phyloP scores from a whole-genome alignment of 2,797 vertebrate species.

The Pelobates cultripes region DNA sequence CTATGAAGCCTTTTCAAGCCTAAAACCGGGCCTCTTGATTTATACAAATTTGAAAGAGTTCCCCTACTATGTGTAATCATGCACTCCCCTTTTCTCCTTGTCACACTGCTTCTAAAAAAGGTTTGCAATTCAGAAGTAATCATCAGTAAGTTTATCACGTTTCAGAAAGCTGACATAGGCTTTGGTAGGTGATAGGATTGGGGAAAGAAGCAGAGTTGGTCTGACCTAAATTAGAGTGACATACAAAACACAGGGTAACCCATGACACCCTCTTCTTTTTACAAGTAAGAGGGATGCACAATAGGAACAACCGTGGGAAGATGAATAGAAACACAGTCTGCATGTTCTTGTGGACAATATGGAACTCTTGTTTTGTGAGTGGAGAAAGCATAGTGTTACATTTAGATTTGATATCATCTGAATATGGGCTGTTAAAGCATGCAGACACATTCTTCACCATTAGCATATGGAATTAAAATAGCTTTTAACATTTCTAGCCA shows the following conservation, averaged over 20 bases:
- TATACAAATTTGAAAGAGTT: constrained; percentile 97
- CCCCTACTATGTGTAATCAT: constrained; percentile 85
- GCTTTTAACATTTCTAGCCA: constrained; percentile 14
- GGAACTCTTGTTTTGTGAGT: constrained; percentile 96
- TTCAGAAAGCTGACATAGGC: constrained; percentile 75
- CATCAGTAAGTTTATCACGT: constrained; percentile 96
- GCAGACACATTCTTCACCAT: constrained; percentile 72
- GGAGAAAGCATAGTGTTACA: constrained; percentile 88
- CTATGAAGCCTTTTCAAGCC: constrained; percentile 96
- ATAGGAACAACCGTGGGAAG: constrained; percentile 89
- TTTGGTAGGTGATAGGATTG: constrained; percentile 78
- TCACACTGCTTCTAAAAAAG: constrained; percentile 89
- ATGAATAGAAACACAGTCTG: constrained; percentile 77
- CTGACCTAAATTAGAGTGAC: constrained; percentile 77
- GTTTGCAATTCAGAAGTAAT: constrained; percentile 84
- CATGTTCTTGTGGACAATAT: constrained; percentile 97
- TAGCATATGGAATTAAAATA: constrained; percentile 88
- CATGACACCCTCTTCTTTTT: constrained; percentile 70
- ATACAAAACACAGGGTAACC: constrained; percentile 75
- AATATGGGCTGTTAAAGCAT: constrained; percentile 86
- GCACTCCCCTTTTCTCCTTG: constrained; percentile 83
- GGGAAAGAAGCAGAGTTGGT: constrained; percentile 71
- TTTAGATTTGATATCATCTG: constrained; percentile 93
- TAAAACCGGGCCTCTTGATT: constrained; percentile 96
- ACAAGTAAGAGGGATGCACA: constrained; percentile 73